Conservation (phyloP, 2,888 invertebrate genomes). For the Aelia acuminata region DNA sequence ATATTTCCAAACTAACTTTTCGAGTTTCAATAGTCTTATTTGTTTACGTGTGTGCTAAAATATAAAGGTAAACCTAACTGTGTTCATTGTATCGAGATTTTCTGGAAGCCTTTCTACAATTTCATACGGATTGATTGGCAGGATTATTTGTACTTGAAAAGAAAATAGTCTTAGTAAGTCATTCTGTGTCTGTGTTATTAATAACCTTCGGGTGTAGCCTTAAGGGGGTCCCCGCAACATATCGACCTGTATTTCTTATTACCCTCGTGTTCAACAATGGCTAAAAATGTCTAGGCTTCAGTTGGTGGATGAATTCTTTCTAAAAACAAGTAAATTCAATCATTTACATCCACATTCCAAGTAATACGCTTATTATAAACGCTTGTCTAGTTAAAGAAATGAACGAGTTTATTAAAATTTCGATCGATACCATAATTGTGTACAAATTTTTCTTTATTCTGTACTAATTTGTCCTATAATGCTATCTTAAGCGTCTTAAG, state of each 20-base stretch:
- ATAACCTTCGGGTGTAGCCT: not conserved
- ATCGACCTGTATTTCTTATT: constrained; percentile 3
- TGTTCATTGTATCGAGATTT: not conserved
- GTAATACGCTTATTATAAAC: too few relatives aligned
- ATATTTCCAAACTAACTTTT: too few relatives aligned
- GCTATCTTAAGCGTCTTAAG: too few relatives aligned
- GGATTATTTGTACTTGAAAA: not conserved
- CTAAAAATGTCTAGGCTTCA: not conserved
- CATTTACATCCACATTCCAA: too few relatives aligned
- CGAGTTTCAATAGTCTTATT: too few relatives aligned
- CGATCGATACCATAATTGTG: too few relatives aligned
- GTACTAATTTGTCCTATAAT: too few relatives aligned
- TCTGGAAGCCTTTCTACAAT: not conserved
- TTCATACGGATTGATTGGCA: not conserved
- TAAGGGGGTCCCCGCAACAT: not conserved
- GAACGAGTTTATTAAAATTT: too few relatives aligned
- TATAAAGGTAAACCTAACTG: not conserved
- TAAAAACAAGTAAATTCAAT: too few relatives aligned
- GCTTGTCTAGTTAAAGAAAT: too few relatives aligned
- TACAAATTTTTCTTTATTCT: too few relatives aligned
- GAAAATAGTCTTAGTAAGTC: not conserved
- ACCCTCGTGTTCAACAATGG: not conserved
- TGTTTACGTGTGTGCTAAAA: not conserved
- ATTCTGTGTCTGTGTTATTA: not conserved
- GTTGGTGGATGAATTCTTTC: too few relatives aligned